Percentiles rank a stretch among this genome's conserved stretches.
phyloP scores from a whole-genome alignment of 2,797 vertebrate genomes.

The Microhierax caerulescens region DNA sequence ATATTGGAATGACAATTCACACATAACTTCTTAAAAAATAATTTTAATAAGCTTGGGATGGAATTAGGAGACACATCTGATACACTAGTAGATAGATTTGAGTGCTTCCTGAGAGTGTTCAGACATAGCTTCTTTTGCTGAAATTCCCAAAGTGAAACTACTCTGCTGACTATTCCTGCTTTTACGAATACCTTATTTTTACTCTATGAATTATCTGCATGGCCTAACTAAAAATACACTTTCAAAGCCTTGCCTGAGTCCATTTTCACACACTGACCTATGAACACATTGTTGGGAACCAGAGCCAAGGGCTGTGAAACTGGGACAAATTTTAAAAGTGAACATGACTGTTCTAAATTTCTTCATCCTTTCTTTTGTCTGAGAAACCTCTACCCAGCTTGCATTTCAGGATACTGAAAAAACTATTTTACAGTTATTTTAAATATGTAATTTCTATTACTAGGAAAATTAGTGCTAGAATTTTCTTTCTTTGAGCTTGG shows the following conservation, averaged over 20 bases:
- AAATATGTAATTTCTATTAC: background rate
- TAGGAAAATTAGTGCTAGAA: background rate
- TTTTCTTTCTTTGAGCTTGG: background rate
- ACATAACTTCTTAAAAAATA: background rate
- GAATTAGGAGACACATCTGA: background rate
- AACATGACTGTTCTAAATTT: background rate
- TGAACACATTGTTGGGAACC: background rate
- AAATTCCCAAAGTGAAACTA: background rate
- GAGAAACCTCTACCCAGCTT: background rate
- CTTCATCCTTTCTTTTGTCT: background rate
- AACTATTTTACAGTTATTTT: background rate
- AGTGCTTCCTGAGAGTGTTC: background rate
- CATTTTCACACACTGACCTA: background rate
- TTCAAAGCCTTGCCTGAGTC: background rate
- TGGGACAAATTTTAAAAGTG: constrained; percentile 6
- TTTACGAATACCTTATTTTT: background rate
- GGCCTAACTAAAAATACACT: constrained; percentile 23
- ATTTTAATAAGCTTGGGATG: background rate
- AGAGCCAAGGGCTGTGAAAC: constrained; percentile 1
- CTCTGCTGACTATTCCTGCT: background rate
- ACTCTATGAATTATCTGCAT: background rate
- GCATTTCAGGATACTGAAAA: background rate
- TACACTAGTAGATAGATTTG: background rate
- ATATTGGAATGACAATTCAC: background rate
- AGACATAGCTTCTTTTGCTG: background rate